Evolutionary conservation across 2,888 invertebrate species (phyloP).

Genomic region (Clostera curtula): DNA sequence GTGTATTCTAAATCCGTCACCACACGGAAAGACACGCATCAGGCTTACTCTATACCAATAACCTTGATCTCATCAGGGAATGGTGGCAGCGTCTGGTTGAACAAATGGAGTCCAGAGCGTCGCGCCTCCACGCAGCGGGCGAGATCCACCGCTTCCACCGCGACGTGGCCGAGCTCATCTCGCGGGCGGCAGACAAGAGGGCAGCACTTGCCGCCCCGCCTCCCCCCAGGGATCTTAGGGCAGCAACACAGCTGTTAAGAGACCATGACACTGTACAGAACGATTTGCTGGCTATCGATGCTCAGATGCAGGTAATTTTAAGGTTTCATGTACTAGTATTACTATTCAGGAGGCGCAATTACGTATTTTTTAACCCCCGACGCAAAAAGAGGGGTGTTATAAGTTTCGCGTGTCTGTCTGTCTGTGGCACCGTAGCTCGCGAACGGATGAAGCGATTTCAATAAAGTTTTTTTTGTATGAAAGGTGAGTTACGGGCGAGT

Average conservation of each 20-base stretch:
- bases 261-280: constrained; percentile 96
- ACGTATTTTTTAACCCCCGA: too few relatives aligned
- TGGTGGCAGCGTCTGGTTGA: constrained; percentile 92
- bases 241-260: constrained; percentile 86
- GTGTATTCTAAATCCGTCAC: too few relatives aligned
- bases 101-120: constrained; percentile 89
- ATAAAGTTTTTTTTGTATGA: too few relatives aligned
- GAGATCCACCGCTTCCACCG: constrained; percentile 98
- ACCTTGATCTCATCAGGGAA: constrained; percentile 74
- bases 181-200: constrained; percentile 90
- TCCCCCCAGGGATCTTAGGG: constrained; percentile 84
- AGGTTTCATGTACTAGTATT: too few relatives aligned
- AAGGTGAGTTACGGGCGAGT: too few relatives aligned
- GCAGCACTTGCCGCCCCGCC: constrained; percentile 86
- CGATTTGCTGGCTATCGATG: constrained; percentile 89
- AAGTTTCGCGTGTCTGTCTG: too few relatives aligned
- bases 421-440: too few relatives aligned
- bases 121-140: constrained; percentile 93
- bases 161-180: constrained; percentile 93
- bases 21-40: background rate
- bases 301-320: constrained; percentile 71
- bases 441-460: too few relatives aligned
- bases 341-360: too few relatives aligned
- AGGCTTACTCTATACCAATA: background rate
- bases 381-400: too few relatives aligned